Conservation (phyloP, 2,113 vertebrate genomes). For the Aptenodytes patagonicus region DNA sequence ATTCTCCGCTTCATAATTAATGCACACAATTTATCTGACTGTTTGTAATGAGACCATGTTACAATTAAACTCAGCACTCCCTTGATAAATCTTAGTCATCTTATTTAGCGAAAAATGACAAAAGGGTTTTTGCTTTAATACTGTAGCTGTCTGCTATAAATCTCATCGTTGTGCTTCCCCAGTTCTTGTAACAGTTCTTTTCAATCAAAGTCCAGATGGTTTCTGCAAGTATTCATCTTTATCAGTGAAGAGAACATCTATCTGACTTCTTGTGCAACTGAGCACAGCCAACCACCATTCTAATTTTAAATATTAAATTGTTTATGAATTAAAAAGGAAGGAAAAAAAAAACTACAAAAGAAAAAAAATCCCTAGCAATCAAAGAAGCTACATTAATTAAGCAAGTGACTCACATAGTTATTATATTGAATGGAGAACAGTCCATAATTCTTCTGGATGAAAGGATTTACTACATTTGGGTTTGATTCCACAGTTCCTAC, state of each 20-base stretch:
- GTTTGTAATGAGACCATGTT: neutral
- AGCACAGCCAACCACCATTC: neutral
- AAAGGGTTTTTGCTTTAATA: neutral
- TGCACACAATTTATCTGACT: neutral
- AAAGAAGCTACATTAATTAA: neutral
- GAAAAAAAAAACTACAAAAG: neutral
- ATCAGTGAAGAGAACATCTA: neutral
- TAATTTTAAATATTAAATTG: neutral
- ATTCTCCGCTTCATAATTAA: neutral
- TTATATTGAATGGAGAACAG: neutral
- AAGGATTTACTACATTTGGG: neutral
- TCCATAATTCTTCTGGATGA: neutral
- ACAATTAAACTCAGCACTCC: neutral
- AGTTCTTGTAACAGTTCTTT: neutral
- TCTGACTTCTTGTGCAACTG: neutral
- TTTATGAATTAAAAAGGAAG: neutral
- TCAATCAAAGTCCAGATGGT: neutral
- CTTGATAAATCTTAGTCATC: neutral
- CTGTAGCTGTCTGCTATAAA: neutral
- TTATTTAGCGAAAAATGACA: neutral
- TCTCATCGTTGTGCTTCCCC: neutral
- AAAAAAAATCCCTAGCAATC: neutral
- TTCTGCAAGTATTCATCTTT: neutral
- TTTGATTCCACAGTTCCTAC: neutral
- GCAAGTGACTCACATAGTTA: neutral